These are phyloP conservation scores for Intellagama lesueurii DNA, from an alignment of 2,797 vertebrate genomes.

Conservation along the genomic window DNA sequence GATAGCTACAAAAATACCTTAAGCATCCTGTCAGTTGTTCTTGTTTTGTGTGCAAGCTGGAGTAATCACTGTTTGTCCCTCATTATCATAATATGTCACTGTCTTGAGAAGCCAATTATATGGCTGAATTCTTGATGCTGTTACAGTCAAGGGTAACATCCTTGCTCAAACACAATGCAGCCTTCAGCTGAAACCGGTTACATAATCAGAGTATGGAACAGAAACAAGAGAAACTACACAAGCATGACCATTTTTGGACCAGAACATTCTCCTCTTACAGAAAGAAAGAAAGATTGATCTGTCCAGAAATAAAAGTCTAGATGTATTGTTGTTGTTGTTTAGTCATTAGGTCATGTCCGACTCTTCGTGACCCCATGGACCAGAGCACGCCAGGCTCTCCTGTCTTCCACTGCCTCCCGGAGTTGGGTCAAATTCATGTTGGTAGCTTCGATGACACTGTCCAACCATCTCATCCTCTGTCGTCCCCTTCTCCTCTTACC, in stretches of 20 bases:
- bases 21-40: slow-evolving; percentile 6
- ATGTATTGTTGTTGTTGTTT: background rate
- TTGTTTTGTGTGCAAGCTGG: background rate
- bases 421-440: no score
- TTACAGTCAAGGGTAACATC: background rate
- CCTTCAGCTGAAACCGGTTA: background rate
- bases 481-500: no score
- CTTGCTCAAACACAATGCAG: background rate
- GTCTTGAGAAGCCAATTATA: background rate
- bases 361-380: no score
- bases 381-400: no score
- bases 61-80: background rate
- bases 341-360: no score
- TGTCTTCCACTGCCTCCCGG: no score
- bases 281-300: slow-evolving; percentile 7
- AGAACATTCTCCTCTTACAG: slow-evolving; percentile 12
- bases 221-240: background rate
- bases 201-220: background rate
- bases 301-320: background rate
- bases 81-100: slow-evolving; percentile 8
- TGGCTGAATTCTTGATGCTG: background rate
- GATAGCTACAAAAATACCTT: background rate
- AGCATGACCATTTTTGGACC: background rate
- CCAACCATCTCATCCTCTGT: no score
- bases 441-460: no score